These are phyloP conservation scores for Umimayanthus chanpuru DNA, from an alignment of 92 coral and sea anemone species.

Conservation along the genomic window DNA sequence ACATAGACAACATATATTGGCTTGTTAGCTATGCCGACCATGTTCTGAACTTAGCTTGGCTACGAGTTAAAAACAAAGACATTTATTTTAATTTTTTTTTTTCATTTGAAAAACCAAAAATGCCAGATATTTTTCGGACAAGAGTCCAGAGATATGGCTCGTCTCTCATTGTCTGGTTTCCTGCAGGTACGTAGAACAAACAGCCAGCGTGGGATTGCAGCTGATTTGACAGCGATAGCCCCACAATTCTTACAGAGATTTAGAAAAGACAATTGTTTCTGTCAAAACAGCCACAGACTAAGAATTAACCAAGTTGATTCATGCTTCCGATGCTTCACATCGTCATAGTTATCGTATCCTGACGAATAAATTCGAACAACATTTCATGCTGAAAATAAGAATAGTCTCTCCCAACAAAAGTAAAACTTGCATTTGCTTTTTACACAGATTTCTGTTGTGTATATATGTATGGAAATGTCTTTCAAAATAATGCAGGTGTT, in stretches of 20 bases:
- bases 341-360: not conserved
- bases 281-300: slow-evolving; percentile 3
- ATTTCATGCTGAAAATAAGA: too few species aligned
- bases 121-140: not conserved
- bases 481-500: slow-evolving; percentile 34
- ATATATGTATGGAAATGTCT: not conserved
- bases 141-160: not conserved
- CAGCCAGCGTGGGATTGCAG: not conserved
- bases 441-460: not conserved
- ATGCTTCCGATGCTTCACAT: not conserved
- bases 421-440: not conserved
- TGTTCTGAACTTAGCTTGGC: not conserved
- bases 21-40: not conserved
- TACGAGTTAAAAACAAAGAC: not conserved
- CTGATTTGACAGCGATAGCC: slow-evolving; percentile 4
- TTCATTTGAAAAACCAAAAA: not conserved
- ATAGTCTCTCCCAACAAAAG: not conserved
- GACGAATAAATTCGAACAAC: not conserved
- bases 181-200: not conserved
- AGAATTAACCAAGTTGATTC: not conserved
- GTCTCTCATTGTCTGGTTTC: not conserved
- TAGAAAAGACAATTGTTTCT: not conserved
- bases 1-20: not conserved
- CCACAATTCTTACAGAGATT: slow-evolving; percentile 1
- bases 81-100: not conserved